phyloP scores from a whole-genome alignment of 1,140 invertebrate genomes.

The Drosophila cardini region DNA sequence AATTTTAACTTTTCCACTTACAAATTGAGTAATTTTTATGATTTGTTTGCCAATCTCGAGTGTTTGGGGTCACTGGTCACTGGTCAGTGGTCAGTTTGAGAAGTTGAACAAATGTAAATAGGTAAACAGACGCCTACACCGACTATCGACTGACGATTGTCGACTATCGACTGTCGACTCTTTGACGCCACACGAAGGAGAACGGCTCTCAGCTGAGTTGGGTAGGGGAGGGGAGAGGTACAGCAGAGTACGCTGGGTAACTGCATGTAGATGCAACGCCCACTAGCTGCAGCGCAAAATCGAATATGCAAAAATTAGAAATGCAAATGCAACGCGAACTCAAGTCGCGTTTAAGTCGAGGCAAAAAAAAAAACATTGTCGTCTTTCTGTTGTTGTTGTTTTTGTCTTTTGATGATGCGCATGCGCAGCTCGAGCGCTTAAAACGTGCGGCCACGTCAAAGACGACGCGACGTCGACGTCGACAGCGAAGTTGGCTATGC shows the following conservation, averaged over 20 bases:
- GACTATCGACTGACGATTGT: neutral
- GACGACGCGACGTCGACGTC: constrained; percentile 35
- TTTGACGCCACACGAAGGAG: constrained; percentile 29
- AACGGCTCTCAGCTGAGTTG: neutral
- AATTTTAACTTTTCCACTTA: neutral
- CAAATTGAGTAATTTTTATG: neutral
- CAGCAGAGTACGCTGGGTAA: too few species aligned
- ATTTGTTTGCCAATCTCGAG: neutral
- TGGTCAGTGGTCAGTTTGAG: constrained; percentile 24
- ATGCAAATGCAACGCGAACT: constrained; percentile 66
- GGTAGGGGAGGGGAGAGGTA: neutral
- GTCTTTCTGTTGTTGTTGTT: constrained; percentile 22
- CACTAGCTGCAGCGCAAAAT: constrained; percentile 52
- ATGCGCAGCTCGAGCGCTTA: constrained; percentile 67
- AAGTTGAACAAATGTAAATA: constrained; percentile 23
- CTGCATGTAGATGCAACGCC: constrained; percentile 51
- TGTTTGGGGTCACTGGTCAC: constrained; percentile 29
- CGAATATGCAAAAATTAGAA: constrained; percentile 68
- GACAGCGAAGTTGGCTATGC: neutral
- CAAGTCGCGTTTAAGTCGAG: constrained; percentile 4
- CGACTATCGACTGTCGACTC: constrained; percentile 1
- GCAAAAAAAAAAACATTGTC: constrained; percentile 25
- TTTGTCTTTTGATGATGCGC: constrained; percentile 77
- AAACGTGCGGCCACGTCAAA: constrained; percentile 76
- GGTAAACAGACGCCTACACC: constrained; percentile 28